Conservation (phyloP, 2,888 invertebrate species). For the Hemistola chrysoprasaria region DNA sequence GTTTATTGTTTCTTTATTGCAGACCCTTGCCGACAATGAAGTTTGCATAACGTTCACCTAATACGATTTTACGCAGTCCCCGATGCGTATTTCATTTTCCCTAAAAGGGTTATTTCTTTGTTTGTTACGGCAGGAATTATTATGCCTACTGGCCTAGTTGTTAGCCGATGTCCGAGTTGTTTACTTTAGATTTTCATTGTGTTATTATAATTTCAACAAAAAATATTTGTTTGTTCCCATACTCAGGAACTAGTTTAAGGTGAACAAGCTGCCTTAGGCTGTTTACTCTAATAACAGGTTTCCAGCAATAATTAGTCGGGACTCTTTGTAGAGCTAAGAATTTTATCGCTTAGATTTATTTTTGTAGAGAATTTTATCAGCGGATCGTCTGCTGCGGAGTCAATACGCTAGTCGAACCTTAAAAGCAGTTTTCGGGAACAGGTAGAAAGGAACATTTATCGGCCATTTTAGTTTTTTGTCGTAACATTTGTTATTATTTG, state of each 20-base stretch:
- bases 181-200: slow-evolving; percentile 42
- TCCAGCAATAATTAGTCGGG: slow-evolving; percentile 70
- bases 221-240: slow-evolving; percentile 45
- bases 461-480: slow-evolving; percentile 76
- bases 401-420: slow-evolving; percentile 27
- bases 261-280: slow-evolving; percentile 40
- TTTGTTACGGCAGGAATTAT: slow-evolving; percentile 30
- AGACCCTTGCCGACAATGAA: slow-evolving; percentile 55
- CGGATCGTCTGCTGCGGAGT: slow-evolving; percentile 48
- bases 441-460: slow-evolving; percentile 74
- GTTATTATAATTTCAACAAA: slow-evolving; percentile 32
- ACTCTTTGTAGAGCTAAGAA: slow-evolving; percentile 63
- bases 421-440: slow-evolving; percentile 51
- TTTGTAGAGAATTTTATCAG: slow-evolving; percentile 74
- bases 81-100: slow-evolving; percentile 40
- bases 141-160: slow-evolving; percentile 30
- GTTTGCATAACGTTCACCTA: slow-evolving; percentile 60
- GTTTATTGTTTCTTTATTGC: slow-evolving; percentile 66
- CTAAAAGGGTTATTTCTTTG: slow-evolving; percentile 26
- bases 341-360: slow-evolving; percentile 77
- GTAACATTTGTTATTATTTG: slow-evolving; percentile 70
- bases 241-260: slow-evolving; percentile 28
- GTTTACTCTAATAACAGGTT: slow-evolving; percentile 68
- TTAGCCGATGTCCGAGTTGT: slow-evolving; percentile 31
- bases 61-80: slow-evolving; percentile 44